Percentiles rank a stretch among this genome's conserved stretches.
These are phyloP conservation scores for Anas georgica DNA, from an alignment of 2,797 vertebrate genomes.

Conservation along the genomic window DNA sequence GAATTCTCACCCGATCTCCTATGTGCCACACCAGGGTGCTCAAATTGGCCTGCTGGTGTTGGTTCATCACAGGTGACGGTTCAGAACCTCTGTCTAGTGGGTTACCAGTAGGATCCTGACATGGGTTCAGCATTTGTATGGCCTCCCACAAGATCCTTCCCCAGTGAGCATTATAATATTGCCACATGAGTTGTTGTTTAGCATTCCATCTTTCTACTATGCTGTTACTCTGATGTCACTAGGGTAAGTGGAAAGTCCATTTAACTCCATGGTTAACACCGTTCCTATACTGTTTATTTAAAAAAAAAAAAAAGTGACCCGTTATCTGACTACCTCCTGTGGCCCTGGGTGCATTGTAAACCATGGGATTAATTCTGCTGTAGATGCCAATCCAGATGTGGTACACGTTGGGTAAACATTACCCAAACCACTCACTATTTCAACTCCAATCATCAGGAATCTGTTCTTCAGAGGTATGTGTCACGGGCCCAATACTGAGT, in stretches of 20 bases:
- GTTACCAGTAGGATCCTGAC: background rate
- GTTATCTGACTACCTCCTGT: background rate
- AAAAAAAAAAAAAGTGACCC: background rate
- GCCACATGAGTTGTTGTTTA: background rate
- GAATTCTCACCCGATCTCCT: background rate
- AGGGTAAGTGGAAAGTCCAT: background rate
- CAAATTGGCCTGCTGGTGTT: background rate
- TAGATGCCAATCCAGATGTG: background rate
- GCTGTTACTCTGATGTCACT: background rate
- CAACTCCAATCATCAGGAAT: background rate
- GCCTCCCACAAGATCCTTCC: background rate
- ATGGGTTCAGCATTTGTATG: background rate
- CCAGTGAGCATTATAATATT: background rate
- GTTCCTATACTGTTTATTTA: background rate
- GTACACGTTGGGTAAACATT: background rate
- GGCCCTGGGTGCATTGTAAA: background rate
- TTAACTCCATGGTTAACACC: background rate
- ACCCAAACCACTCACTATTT: background rate
- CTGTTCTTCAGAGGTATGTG: background rate
- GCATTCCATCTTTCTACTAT: background rate
- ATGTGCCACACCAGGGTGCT: background rate
- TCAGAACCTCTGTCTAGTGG: background rate
- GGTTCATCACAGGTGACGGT: background rate
- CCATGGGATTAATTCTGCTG: background rate
- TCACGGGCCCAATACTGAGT: background rate